phyloP scores from a whole-genome alignment of 1,140 invertebrate genomes.

The Conus ventricosus region DNA sequence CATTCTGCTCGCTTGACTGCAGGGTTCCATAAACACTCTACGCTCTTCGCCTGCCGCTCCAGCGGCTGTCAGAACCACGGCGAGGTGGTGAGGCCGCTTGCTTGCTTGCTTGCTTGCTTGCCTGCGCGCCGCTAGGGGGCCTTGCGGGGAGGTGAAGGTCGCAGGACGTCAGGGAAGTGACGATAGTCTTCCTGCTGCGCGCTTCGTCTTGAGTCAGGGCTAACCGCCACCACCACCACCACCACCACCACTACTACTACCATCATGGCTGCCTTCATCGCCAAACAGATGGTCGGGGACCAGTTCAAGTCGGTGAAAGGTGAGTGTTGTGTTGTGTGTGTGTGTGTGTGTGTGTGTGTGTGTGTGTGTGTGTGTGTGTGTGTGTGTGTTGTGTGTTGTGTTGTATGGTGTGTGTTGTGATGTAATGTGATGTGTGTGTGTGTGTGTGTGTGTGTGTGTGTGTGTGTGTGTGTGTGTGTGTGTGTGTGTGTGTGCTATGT shows the following conservation, averaged over 20 bases:
- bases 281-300: conserved; percentile 12
- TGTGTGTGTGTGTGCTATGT: too few species aligned
- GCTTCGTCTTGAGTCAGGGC: neutral
- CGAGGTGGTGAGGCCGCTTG: neutral
- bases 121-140: too few species aligned
- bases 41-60: neutral
- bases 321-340: neutral
- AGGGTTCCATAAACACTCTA: neutral
- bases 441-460: too few species aligned
- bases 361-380: too few species aligned
- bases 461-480: too few species aligned
- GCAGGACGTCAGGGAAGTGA: neutral
- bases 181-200: neutral
- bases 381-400: too few species aligned
- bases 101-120: neutral
- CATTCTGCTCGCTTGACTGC: neutral
- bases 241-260: too few species aligned
- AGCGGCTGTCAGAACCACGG: neutral
- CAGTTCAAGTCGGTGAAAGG: conserved; percentile 8
- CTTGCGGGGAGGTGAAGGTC: neutral
- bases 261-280: conserved; percentile 11
- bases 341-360: too few species aligned
- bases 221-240: too few species aligned
- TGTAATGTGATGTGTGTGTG: too few species aligned
- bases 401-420: too few species aligned